Evolutionary conservation across 2,113 vertebrate species (phyloP).

Genomic region (Myanophis thanlyinensis): DNA sequence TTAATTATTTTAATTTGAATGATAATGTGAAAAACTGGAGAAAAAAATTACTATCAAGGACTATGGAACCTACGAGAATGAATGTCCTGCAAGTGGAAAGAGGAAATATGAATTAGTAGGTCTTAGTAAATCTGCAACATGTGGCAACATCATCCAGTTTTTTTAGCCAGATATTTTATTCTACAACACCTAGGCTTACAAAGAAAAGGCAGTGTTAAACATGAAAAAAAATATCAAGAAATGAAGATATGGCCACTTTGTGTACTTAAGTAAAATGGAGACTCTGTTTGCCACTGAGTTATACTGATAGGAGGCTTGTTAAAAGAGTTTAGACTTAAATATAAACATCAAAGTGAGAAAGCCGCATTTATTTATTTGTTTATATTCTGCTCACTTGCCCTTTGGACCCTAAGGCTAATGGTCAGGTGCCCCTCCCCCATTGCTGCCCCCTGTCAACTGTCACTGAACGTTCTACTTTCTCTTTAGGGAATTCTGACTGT

Average conservation of each 20-base stretch:
- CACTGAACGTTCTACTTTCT: constrained; percentile 15
- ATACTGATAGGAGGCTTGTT: not conserved
- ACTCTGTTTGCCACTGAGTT: not conserved
- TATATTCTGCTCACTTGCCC: not conserved
- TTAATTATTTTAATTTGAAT: not conserved
- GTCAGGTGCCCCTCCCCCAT: not conserved
- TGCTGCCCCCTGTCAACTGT: not conserved
- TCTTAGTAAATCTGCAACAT: not conserved
- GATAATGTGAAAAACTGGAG: not conserved
- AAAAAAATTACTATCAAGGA: not conserved
- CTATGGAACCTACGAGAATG: not conserved
- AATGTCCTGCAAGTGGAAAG: not conserved
- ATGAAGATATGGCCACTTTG: not conserved
- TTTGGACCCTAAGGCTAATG: not conserved
- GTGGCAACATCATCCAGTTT: not conserved
- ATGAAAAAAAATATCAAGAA: not conserved
- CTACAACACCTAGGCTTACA: not conserved
- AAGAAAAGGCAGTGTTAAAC: not conserved
- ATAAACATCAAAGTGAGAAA: not conserved
- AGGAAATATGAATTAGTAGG: not conserved
- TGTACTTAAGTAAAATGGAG: not conserved
- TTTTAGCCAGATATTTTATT: not conserved
- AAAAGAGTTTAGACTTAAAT: not conserved
- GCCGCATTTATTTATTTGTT: not conserved
- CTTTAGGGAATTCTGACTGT: not conserved